Conservation (phyloP, 2,888 invertebrate genomes). For the Holacanthella duospinosa region DNA sequence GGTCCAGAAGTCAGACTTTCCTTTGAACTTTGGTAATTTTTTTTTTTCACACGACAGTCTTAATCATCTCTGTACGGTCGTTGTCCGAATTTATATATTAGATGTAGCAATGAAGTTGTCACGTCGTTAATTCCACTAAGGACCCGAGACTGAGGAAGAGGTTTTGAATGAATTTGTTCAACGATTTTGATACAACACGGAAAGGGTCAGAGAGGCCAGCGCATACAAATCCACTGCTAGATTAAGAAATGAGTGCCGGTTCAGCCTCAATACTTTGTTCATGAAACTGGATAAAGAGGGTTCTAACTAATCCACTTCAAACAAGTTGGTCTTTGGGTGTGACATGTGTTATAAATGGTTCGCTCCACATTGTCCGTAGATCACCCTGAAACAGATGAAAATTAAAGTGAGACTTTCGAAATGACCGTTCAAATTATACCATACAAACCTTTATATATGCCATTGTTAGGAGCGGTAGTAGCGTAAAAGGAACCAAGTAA, state of each 20-base stretch:
- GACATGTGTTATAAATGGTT: constrained; percentile 65
- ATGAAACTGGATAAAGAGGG: background rate
- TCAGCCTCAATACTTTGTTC: too few relatives aligned
- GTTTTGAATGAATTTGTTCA: too few relatives aligned
- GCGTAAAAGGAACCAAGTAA: constrained; percentile 93
- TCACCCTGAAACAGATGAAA: constrained; percentile 62
- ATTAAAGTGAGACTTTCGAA: constrained; percentile 7
- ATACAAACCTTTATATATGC: constrained; percentile 81
- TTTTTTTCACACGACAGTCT: too few relatives aligned
- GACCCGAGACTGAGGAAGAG: too few relatives aligned
- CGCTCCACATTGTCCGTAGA: constrained; percentile 94
- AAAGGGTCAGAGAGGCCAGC: too few relatives aligned
- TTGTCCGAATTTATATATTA: too few relatives aligned
- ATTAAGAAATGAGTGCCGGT: too few relatives aligned
- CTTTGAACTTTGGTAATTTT: constrained; percentile 3
- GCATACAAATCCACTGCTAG: too few relatives aligned
- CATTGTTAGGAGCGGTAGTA: constrained; percentile 92
- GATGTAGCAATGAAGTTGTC: too few relatives aligned
- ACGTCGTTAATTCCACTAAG: too few relatives aligned
- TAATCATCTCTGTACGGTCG: too few relatives aligned
- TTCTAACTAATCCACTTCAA: background rate
- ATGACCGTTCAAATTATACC: background rate
- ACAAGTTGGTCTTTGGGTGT: constrained; percentile 8
- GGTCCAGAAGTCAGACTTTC: constrained; percentile 5
- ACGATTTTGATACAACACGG: too few relatives aligned